Base-by-base conservation (phyloP, 2,888 invertebrate genomes). In the Schizotus pectinicornis region DNA sequence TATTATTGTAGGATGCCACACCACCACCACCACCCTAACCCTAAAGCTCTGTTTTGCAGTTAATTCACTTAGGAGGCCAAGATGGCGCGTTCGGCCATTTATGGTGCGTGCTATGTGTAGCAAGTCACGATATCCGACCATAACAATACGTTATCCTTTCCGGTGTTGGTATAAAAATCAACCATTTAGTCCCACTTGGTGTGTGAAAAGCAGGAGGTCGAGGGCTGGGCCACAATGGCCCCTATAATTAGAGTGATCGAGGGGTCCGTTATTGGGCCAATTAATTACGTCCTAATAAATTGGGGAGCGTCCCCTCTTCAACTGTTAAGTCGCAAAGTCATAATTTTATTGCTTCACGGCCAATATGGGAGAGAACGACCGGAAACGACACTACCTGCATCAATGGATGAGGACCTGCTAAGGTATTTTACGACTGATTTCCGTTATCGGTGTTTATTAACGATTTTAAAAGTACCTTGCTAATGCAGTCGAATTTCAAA, bases 91-190 rank as follows among this genome's bases (percentile, higher is more conserved):
- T 57, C 53, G 56, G 58, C 63, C 64, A 67, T 63, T 63, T 65
- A 61, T 38, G 51, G 59, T 64, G 67, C 68, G 67, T 67, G 65
- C 58, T 65, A 57, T 61, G 53, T 42, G 43, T 55, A 46, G 47
- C 52, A 33, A 55, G 72, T 72, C 72, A 72, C 72, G 72, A 64
- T 52, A 72, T 72, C 52, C 39, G 43, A 43, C 70, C 63, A 71
- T 73, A 71, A 72, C 69, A 67, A 70, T 71, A 65, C 67, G 63
- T 71, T 68, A 68, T 69, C 64, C 67, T 56, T 64, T 60, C 65
- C 65, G 67, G 63, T 54, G 62, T 67, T 49, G 54, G 52, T 56
- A 52, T 52, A 56, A 56, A 58, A 59, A 54, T 58, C 39, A 49
- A 34, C 39, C 34, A 43, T 22, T 48, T 36, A 38, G 41, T 46